phyloP scores from a whole-genome alignment of 2,888 invertebrate genomes.

The Oscheius sp. region DNA sequence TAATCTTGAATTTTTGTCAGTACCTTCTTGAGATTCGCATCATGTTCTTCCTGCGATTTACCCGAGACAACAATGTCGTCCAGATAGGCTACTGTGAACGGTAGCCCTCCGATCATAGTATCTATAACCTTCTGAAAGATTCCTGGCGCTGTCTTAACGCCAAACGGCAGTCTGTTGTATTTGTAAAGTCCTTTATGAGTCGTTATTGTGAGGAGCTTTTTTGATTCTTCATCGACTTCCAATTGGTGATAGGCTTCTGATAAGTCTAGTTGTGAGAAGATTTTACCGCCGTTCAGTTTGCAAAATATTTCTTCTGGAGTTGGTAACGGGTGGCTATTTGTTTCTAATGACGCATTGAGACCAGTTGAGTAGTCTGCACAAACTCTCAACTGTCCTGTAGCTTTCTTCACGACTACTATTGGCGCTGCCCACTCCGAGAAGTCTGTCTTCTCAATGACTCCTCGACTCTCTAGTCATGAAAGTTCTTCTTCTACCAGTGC shows the following conservation, averaged over 20 bases:
- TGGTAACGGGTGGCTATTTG: neutral
- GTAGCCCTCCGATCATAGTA: slow-evolving; percentile 47
- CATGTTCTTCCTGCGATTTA: slow-evolving; percentile 34
- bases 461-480: neutral
- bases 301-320: neutral
- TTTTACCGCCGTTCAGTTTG: neutral
- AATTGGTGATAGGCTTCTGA: neutral
- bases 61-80: slow-evolving; percentile 54
- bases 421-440: neutral
- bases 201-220: neutral
- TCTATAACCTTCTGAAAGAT: slow-evolving; percentile 54
- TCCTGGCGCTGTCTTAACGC: slow-evolving; percentile 26
- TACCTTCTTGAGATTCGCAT: slow-evolving; percentile 34
- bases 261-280: neutral
- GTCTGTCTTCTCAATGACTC: neutral
- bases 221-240: neutral
- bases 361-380: neutral
- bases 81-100: slow-evolving; percentile 34
- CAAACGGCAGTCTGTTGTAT: slow-evolving; percentile 35
- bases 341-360: neutral
- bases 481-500: neutral
- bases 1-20: slow-evolving; percentile 38
- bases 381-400: neutral
- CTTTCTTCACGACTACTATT: neutral
- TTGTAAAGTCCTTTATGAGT: slow-evolving; percentile 16